Percentiles rank a stretch among this genome's conserved stretches.
Evolutionary conservation across 2,113 vertebrate genomes (phyloP).

Genomic region (Climacteris rufus): DNA sequence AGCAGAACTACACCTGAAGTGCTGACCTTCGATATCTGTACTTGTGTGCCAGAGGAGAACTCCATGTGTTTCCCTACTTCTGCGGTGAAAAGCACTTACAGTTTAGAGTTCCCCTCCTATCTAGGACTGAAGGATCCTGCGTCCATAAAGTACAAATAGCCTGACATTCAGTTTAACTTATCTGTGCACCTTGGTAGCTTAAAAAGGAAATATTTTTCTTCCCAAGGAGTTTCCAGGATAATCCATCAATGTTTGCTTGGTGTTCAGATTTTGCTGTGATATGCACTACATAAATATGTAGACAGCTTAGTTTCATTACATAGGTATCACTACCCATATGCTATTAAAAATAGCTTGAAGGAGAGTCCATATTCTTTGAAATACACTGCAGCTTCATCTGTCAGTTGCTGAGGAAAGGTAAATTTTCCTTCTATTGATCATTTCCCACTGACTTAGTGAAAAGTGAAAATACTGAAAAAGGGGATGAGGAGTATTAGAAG

Average conservation of each 20-base stretch:
- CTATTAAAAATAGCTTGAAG: background rate
- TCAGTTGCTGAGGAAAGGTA: background rate
- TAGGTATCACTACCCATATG: background rate
- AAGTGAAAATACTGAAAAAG: background rate
- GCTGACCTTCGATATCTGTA: accelerated
- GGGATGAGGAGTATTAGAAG: background rate
- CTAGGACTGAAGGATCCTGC: background rate
- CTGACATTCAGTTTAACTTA: background rate
- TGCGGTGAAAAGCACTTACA: background rate
- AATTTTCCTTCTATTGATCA: slow-evolving; percentile 1
- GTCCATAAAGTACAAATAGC: background rate
- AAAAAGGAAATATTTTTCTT: slow-evolving; percentile 36
- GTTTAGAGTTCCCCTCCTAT: background rate
- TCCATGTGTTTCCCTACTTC: background rate
- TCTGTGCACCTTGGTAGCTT: background rate
- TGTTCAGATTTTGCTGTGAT: slow-evolving; percentile 22
- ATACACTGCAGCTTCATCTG: background rate
- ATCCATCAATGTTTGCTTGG: slow-evolving; percentile 10
- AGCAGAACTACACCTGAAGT: background rate
- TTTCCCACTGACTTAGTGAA: background rate
- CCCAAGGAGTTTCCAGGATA: background rate
- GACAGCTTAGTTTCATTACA: slow-evolving; percentile 37
- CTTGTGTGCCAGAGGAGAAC: background rate
- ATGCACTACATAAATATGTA: slow-evolving; percentile 29
- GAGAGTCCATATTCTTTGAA: background rate